Base-by-base conservation (phyloP, 1,140 invertebrate species). In the Drepana arcuata region DNA sequence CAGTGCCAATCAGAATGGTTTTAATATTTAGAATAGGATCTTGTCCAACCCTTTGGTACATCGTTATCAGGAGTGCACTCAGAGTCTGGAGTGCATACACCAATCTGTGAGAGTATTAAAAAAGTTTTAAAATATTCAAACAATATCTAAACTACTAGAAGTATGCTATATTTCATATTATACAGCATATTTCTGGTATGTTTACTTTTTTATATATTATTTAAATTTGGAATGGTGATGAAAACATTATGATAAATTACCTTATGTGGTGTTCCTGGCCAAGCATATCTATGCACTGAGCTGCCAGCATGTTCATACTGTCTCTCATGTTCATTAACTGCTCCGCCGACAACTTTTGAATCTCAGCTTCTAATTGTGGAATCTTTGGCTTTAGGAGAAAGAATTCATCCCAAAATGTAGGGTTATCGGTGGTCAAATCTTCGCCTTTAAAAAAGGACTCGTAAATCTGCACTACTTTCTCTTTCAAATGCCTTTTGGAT, bases 401-500 rank as follows among this genome's bases (percentile, higher is more conserved):
- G 34, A 98, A 90, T 84, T 98, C 96, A 84, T 98, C 94, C 96
- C 96, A 98, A 80, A 97, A 98, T 69, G 96, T 93, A 10, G 91
- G 87, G 83, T 96, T 95, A 36, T 90, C 89, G 34, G 86, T 85
- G 0, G 91, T 92, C 11, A 95, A 87, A 75, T 98, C 94, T 84
- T 97, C 95, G 7, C 94, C 95, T 84, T 90, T 91, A 60, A 98
- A 95, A 62, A 98, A 91, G 12, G 93, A 92, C 83, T 98, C 96
- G 80, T 98, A 99, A 53, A 98, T 97, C 65, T 96, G 95, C 5
- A 98, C 94, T 43, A 98, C 89, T 85, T 99, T 98, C 68, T 97
- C 95, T 79, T 96, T 97, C 16, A 97, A 85, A 41, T 95, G 92
- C 62, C 94, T 92, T 65, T 93, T 93, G 1, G 90, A 92, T 16